These are phyloP conservation scores for Zosterops japonicus DNA, from an alignment of 2,113 vertebrate genomes.

Conservation along the genomic window DNA sequence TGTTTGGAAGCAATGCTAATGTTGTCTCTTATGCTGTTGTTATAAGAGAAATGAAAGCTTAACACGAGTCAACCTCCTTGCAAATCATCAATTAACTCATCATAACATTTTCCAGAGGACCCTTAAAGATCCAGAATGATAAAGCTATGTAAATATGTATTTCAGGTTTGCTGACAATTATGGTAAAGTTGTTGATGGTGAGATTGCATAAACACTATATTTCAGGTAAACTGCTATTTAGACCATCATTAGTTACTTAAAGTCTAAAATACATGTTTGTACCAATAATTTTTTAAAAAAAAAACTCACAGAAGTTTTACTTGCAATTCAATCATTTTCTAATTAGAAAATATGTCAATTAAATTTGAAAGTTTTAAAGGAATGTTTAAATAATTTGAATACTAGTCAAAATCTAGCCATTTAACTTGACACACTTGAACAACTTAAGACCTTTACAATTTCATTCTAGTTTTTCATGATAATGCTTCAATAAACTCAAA, in stretches of 20 bases:
- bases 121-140: neutral
- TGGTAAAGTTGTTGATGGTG: neutral
- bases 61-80: neutral
- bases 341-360: neutral
- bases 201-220: neutral
- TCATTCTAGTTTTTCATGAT: neutral
- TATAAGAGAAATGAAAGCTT: neutral
- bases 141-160: neutral
- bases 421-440: neutral
- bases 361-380: neutral
- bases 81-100: slow-evolving; percentile 2
- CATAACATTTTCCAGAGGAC: neutral
- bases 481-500: neutral
- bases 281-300: neutral
- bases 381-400: neutral
- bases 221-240: neutral
- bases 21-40: neutral
- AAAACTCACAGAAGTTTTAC: neutral
- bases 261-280: neutral
- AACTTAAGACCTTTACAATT: neutral
- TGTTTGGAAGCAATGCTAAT: slow-evolving; percentile 35
- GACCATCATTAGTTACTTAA: neutral
- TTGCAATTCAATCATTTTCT: neutral
- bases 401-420: neutral
- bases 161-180: neutral